phyloP scores from a whole-genome alignment of 2,113 vertebrate species.

The Hiodon tergisus region DNA sequence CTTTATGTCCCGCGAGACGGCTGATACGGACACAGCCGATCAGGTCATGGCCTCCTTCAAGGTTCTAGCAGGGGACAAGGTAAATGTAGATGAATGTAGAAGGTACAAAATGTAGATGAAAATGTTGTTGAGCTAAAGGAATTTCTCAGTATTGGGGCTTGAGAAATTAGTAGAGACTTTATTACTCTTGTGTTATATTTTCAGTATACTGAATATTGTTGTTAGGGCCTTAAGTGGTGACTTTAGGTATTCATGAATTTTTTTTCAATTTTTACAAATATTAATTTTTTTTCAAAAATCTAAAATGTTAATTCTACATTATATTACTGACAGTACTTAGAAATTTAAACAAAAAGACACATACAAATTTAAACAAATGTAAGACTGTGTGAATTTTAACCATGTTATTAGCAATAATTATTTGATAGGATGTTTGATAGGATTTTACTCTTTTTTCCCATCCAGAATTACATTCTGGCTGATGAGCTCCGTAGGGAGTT shows the following conservation, averaged over 20 bases:
- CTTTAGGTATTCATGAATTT: too few relatives aligned
- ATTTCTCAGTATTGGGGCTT: not conserved
- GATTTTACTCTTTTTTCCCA: not conserved
- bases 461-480: slow-evolving; percentile 76
- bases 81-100: slow-evolving; percentile 25
- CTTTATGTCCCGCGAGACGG: slow-evolving; percentile 78
- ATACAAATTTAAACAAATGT: too few relatives aligned
- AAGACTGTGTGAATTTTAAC: not conserved
- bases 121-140: not conserved
- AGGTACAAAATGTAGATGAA: not conserved
- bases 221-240: too few relatives aligned
- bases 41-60: slow-evolving; percentile 83
- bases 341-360: too few relatives aligned
- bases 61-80: slow-evolving; percentile 79
- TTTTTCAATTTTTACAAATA: too few relatives aligned
- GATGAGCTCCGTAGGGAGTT: slow-evolving; percentile 74
- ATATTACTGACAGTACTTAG: too few relatives aligned
- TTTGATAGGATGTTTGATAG: not conserved
- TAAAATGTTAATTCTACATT: too few relatives aligned
- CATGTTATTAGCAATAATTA: not conserved
- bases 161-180: too few relatives aligned
- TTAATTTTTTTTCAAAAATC: too few relatives aligned
- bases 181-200: too few relatives aligned
- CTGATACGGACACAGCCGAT: slow-evolving; percentile 77
- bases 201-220: too few relatives aligned